Conservation (phyloP, 2,797 vertebrate species). For the Lagothrix lagotricha region DNA sequence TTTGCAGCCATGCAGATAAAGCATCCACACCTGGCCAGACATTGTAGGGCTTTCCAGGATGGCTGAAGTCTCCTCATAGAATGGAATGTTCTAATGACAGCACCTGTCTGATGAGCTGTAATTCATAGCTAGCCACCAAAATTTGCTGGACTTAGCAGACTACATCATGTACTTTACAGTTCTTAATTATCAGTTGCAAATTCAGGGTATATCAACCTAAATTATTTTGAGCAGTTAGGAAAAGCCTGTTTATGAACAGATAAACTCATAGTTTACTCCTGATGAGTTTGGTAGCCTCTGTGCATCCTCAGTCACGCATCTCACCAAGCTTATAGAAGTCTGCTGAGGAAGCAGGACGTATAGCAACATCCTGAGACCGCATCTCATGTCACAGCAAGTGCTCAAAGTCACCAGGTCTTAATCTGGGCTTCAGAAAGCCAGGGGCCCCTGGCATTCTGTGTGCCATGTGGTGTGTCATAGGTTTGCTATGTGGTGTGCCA, state of each 20-base stretch:
- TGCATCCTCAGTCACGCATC: fast-evolving
- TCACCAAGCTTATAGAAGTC: background rate
- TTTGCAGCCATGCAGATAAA: background rate
- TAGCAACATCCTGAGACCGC: fast-evolving
- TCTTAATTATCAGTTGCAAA: background rate
- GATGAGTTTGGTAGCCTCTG: background rate
- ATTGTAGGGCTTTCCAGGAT: background rate
- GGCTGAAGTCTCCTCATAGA: fast-evolving
- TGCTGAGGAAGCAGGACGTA: fast-evolving
- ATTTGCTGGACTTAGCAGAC: background rate
- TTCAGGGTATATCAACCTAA: background rate
- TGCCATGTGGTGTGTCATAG: background rate
- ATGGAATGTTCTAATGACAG: fast-evolving
- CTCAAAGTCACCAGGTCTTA: background rate
- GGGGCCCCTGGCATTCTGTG: fast-evolving
- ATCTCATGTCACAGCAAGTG: fast-evolving
- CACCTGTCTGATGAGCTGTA: fast-evolving
- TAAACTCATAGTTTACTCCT: background rate
- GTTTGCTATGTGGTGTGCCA: too few species aligned
- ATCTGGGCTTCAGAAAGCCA: fast-evolving
- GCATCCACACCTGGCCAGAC: background rate
- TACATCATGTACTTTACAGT: fast-evolving
- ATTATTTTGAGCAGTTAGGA: background rate
- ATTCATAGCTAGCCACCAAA: too few species aligned
- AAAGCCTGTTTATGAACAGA: background rate